Percentiles rank a stretch among this genome's conserved stretches.
Evolutionary conservation across 2,113 vertebrate genomes (phyloP).

Genomic region (Leptosomus discolor): DNA sequence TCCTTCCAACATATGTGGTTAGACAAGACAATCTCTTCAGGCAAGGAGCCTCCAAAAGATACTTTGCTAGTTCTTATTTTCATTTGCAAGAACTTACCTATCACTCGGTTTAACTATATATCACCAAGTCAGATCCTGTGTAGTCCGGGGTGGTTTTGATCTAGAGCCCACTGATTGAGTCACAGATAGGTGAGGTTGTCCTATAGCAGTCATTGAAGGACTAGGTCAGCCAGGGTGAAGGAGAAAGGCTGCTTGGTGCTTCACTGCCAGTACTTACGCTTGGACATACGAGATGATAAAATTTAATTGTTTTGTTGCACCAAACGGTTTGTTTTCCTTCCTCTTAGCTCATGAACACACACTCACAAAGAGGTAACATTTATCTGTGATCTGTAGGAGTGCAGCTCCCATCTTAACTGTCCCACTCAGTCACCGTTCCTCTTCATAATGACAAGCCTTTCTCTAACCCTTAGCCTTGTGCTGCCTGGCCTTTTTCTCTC

Average conservation of each 20-base stretch:
- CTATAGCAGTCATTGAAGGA: not conserved
- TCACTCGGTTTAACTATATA: not conserved
- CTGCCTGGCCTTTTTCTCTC: not conserved
- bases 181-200: not conserved
- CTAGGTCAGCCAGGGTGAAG: not conserved
- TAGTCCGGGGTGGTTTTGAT: not conserved
- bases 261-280: not conserved
- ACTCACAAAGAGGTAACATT: not conserved
- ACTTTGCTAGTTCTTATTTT: not conserved
- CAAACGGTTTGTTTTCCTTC: not conserved
- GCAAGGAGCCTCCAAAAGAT: not conserved
- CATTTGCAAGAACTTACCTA: slow-evolving; percentile 1
- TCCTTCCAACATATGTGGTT: not conserved
- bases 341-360: not conserved
- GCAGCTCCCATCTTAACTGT: not conserved
- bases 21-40: not conserved
- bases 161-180: not conserved
- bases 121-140: not conserved
- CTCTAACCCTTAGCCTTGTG: not conserved
- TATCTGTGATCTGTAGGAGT: not conserved
- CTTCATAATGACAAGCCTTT: not conserved
- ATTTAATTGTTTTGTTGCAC: not conserved
- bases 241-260: not conserved
- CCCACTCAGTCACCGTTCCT: not conserved
- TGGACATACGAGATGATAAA: not conserved